Base-by-base conservation (phyloP, 2,888 invertebrate genomes). In the Patella ulyssiponensis region DNA sequence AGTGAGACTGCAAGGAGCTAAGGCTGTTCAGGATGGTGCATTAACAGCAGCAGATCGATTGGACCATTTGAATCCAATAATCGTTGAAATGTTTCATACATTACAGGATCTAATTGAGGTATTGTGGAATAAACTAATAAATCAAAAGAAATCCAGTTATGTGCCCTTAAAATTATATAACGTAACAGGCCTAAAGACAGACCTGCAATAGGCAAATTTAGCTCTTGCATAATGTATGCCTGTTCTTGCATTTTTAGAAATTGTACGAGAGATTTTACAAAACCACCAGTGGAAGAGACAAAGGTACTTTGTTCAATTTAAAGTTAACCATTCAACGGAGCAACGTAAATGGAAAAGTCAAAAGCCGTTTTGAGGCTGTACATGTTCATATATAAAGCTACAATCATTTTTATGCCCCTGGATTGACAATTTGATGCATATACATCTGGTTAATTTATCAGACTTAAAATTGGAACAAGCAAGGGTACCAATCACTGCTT, bases 1-100 rank as follows among this genome's bases (percentile, higher is more conserved):
- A 44, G 79, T 80, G 9, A 54, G 83, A 52, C 73, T 83, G 0
- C 74, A 82, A 58, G 81, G 82, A 12, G 82, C 82, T 14, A 80
- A 80, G 74, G 33, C 58, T 5, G 72, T 82, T 20, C 52, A 80
- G 20, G 69, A 58, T n/a, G 80, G 82, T 4, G 77, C 81, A 27
- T 81, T 80, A 33, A 80, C 79, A 15, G 15, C 58, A 44, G 15
- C 69, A 58, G 81, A 82, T 27, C 73, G 78, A 64, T 81, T 81
- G 44, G 81, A 82, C 4, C 53, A 77, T 17, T 73, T 82, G 15
- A 51, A 75, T 20, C 82, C 82, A 14, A 71, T 80, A 7, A 74
- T 82, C 20, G 56, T 81, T 27, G 82, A 82, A 72, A 23, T 82
- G 71, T 82, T 82, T 71, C 80, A 82, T 64, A 78, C 76, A 11